Evolutionary conservation across 2,888 invertebrate species (phyloP).

Genomic region (Patella ulyssiponensis): DNA sequence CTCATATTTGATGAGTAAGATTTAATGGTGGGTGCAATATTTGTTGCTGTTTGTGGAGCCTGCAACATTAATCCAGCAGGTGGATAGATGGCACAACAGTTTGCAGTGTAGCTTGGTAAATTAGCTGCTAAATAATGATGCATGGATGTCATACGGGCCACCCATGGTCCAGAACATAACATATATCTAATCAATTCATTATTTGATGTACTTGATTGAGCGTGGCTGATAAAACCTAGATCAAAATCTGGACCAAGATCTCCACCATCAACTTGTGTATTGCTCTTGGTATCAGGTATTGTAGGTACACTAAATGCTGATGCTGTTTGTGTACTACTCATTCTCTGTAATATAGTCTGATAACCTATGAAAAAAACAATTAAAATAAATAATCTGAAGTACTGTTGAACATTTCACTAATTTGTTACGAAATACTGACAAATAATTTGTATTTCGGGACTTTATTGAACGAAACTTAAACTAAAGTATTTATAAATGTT

Average conservation of each 20-base stretch:
- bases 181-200: slow-evolving; percentile 61
- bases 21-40: slow-evolving; percentile 45
- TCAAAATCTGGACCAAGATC: slow-evolving; percentile 62
- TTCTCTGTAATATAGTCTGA: slow-evolving; percentile 66
- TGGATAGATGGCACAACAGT: slow-evolving; percentile 65
- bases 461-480: no score
- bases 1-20: slow-evolving; percentile 47
- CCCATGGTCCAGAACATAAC: slow-evolving; percentile 54
- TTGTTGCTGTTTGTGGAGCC: slow-evolving; percentile 32
- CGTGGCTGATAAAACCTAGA: slow-evolving; percentile 64
- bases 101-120: slow-evolving; percentile 55
- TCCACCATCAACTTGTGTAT: slow-evolving; percentile 40
- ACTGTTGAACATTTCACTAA: no score
- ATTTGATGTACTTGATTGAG: slow-evolving; percentile 59
- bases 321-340: slow-evolving; percentile 59
- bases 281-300: slow-evolving; percentile 25
- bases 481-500: no score
- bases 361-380: slow-evolving; percentile 56
- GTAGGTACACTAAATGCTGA: slow-evolving; percentile 46
- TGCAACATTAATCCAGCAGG: slow-evolving; percentile 56
- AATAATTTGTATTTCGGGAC: no score
- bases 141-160: slow-evolving; percentile 54
- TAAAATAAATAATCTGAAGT: neutral
- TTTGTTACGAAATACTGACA: no score
- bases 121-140: slow-evolving; percentile 61